Evolutionary conservation across 2,797 vertebrate species (phyloP).

Genomic region (Diglossa cyanea): DNA sequence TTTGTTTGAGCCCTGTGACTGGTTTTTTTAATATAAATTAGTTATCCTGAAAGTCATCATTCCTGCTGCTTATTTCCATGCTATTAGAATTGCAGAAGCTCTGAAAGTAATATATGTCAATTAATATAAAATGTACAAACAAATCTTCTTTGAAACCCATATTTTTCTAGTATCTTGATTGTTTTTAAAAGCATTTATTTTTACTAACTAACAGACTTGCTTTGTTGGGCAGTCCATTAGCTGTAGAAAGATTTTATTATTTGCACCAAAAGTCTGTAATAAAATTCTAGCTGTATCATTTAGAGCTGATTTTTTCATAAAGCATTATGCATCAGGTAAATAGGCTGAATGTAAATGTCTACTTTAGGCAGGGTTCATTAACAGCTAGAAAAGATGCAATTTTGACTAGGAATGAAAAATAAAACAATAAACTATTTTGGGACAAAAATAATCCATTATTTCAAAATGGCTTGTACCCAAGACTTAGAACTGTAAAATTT

Average conservation of each 20-base stretch:
- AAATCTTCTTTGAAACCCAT: conserved; percentile 17
- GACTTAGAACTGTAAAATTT: neutral
- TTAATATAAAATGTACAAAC: conserved; percentile 40
- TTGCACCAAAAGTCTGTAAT: conserved; percentile 61
- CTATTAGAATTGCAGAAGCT: neutral
- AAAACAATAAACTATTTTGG: conserved; percentile 21
- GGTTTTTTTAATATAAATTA: neutral
- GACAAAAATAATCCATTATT: neutral
- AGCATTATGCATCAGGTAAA: conserved; percentile 71
- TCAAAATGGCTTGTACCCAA: neutral
- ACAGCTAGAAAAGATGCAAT: conserved; percentile 46
- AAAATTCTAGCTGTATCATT: conserved; percentile 58
- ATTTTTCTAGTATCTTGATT: conserved; percentile 63
- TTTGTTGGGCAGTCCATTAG: conserved; percentile 72
- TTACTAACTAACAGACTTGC: conserved; percentile 74
- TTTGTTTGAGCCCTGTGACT: neutral
- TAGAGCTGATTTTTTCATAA: conserved; percentile 66
- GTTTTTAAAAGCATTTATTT: conserved; percentile 71
- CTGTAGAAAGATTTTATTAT: conserved; percentile 66
- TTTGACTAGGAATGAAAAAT: conserved; percentile 30
- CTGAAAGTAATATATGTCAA: conserved; percentile 35
- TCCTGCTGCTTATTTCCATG: conserved; percentile 6
- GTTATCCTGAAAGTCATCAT: neutral
- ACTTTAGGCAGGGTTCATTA: conserved; percentile 65
- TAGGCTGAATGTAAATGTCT: conserved; percentile 71